phyloP scores from a whole-genome alignment of 2,113 vertebrate genomes.

The Nothoprocta perdicaria region DNA sequence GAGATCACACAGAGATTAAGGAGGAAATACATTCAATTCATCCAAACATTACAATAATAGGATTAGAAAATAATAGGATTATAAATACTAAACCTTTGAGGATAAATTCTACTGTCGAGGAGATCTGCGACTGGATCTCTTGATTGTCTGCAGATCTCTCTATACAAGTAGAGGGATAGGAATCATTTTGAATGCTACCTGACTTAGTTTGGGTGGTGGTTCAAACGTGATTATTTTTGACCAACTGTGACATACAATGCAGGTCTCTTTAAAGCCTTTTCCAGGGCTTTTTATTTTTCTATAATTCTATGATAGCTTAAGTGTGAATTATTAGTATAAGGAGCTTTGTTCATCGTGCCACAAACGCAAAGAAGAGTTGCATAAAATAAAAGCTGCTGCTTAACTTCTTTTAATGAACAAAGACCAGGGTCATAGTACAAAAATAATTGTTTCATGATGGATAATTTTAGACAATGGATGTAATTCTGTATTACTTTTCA shows the following conservation, averaged over 20 bases:
- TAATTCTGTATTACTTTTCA: background rate
- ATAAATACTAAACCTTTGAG: conserved; percentile 74
- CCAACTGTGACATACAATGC: background rate
- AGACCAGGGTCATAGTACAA: background rate
- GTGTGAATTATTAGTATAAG: conserved; percentile 20
- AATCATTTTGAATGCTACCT: conserved; percentile 8
- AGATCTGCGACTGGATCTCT: conserved; percentile 47
- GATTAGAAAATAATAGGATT: conserved; percentile 88
- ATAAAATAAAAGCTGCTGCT: background rate
- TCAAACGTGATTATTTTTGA: background rate
- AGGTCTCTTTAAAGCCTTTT: background rate
- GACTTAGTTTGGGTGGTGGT: background rate
- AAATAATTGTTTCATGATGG: background rate
- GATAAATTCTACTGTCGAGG: conserved; percentile 56
- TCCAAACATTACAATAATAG: conserved; percentile 90
- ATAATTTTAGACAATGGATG: background rate
- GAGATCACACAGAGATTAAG: conserved; percentile 83
- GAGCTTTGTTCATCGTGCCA: background rate
- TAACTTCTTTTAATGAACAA: background rate
- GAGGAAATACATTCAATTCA: conserved; percentile 88
- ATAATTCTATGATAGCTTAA: background rate
- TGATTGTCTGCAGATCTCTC: conserved; percentile 38
- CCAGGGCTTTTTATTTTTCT: background rate
- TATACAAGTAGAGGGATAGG: background rate
- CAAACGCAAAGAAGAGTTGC: background rate